These are phyloP conservation scores for Lycodopsis pacificus DNA, from an alignment of 2,797 vertebrate species.

Conservation along the genomic window DNA sequence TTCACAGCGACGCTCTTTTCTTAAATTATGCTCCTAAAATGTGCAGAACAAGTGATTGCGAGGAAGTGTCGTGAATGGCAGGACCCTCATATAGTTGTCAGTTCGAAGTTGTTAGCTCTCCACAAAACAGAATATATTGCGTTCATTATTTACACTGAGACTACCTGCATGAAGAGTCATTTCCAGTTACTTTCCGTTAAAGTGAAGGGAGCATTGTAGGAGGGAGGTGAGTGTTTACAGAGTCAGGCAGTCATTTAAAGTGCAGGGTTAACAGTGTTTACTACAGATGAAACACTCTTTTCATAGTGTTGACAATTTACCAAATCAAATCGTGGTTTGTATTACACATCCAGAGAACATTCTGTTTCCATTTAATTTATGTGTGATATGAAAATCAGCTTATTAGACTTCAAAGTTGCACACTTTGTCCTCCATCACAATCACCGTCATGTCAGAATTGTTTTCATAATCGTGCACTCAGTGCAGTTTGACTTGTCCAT, in stretches of 20 bases:
- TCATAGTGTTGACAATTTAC: background rate
- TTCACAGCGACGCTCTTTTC: no score
- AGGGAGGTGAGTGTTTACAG: background rate
- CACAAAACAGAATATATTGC: background rate
- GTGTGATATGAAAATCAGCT: background rate
- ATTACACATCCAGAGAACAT: conserved; percentile 1
- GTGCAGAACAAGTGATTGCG: background rate
- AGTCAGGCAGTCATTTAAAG: background rate
- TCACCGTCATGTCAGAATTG: conserved; percentile 3
- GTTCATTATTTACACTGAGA: background rate
- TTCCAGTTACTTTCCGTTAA: conserved; percentile 6
- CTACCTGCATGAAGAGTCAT: background rate
- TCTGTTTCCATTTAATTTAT: conserved; percentile 6
- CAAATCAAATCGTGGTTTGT: background rate
- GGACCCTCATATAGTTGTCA: background rate
- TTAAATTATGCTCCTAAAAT: background rate
- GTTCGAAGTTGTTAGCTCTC: background rate
- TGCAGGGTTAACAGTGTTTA: background rate
- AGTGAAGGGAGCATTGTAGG: background rate
- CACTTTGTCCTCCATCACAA: background rate
- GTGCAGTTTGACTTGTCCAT: background rate
- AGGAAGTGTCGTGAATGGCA: background rate
- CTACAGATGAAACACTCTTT: background rate
- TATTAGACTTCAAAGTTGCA: background rate
- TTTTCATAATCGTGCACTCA: background rate